These are phyloP conservation scores for Scortum barcoo DNA, from an alignment of 2,113 vertebrate genomes.

Conservation along the genomic window DNA sequence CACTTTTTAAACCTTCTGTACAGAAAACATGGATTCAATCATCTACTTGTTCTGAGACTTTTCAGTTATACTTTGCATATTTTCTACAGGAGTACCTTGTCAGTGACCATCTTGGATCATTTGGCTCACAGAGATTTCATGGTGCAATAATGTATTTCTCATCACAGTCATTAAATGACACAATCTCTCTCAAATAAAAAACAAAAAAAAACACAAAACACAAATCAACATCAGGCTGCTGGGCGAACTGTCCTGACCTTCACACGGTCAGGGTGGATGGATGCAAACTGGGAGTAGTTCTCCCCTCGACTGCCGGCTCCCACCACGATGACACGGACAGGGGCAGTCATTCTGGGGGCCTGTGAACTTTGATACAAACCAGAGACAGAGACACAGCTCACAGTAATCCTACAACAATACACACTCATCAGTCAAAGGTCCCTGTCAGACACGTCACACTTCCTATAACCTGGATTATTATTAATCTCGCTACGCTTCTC, in stretches of 20 bases:
- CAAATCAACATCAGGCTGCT: not conserved
- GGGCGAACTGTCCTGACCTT: slow-evolving; percentile 62
- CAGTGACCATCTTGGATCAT: not conserved
- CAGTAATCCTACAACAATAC: not conserved
- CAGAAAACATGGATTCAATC: not conserved
- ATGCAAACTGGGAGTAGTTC: slow-evolving; percentile 78
- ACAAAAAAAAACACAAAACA: too few species aligned
- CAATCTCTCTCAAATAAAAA: too few species aligned
- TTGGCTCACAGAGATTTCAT: not conserved
- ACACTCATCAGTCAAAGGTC: not conserved
- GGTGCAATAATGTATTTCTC: too few species aligned
- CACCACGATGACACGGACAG: slow-evolving; percentile 82
- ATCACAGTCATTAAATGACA: too few species aligned
- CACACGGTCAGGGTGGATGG: slow-evolving; percentile 80
- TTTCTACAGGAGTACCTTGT: not conserved
- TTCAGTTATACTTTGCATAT: not conserved
- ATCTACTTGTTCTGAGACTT: not conserved
- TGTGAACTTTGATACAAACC: slow-evolving; percentile 46
- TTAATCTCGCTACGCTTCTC: not conserved
- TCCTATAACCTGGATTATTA: not conserved
- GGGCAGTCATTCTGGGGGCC: slow-evolving; percentile 71
- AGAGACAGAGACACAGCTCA: not conserved
- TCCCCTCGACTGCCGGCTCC: slow-evolving; percentile 84
- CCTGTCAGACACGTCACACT: too few species aligned
- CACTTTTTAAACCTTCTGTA: not conserved